These are phyloP conservation scores for Mythimna ferrago DNA, from an alignment of 2,888 invertebrate genomes.

Conservation along the genomic window DNA sequence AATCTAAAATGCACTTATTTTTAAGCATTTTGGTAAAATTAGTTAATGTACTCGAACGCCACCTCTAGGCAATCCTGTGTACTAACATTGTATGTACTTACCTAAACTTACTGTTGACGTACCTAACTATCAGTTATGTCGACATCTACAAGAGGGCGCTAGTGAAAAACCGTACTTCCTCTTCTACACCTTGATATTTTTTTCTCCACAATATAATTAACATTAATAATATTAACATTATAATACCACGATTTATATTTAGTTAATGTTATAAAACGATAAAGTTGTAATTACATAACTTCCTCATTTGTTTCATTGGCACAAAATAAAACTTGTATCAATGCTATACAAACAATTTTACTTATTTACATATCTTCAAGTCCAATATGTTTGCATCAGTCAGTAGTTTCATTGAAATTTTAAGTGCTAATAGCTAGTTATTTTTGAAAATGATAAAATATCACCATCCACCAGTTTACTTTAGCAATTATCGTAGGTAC, in stretches of 20 bases:
- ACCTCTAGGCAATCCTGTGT: slow-evolving; percentile 20
- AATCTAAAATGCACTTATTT: not conserved
- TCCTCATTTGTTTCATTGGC: not conserved
- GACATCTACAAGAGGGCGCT: slow-evolving; percentile 54
- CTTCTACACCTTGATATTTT: not conserved
- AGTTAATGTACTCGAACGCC: slow-evolving; percentile 15
- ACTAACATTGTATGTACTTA: slow-evolving; percentile 42
- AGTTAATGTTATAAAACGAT: not conserved
- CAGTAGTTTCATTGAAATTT: not conserved
- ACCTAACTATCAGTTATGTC: slow-evolving; percentile 35
- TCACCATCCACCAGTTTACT: not conserved
- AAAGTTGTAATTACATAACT: not conserved
- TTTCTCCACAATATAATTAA: not conserved
- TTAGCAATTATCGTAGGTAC: not conserved
- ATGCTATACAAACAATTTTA: not conserved
- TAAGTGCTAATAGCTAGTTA: not conserved
- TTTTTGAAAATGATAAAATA: not conserved
- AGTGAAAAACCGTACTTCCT: not conserved
- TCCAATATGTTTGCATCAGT: not conserved
- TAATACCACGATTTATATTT: not conserved
- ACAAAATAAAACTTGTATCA: slow-evolving; percentile 1
- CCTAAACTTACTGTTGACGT: slow-evolving; percentile 28
- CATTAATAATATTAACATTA: not conserved
- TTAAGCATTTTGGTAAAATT: not conserved
- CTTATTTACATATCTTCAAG: not conserved